Conservation (phyloP, 2,797 vertebrate genomes). For the Trachurus trachurus region DNA sequence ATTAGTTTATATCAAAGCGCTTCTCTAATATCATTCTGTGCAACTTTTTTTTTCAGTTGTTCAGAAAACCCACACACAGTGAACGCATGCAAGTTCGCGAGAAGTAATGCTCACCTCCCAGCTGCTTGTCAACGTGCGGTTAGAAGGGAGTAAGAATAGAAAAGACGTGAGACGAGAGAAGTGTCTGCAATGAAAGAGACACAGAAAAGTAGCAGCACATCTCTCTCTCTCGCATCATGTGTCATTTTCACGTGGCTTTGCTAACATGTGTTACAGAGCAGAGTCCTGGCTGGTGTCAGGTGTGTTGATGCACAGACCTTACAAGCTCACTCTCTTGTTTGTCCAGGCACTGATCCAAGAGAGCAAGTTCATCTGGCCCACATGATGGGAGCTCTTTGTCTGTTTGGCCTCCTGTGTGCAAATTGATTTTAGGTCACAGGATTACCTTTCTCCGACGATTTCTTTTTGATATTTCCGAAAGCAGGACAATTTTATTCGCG, state of each 20-base stretch:
- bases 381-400: conserved; percentile 73
- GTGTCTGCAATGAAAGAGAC: not conserved
- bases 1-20: not conserved
- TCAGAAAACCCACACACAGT: not conserved
- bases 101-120: not conserved
- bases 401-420: conserved; percentile 62
- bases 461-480: conserved; percentile 33
- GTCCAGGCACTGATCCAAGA: conserved; percentile 79
- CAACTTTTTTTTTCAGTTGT: not conserved
- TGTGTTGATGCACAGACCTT: conserved; percentile 74
- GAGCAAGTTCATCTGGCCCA: conserved; percentile 74
- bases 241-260: conserved; percentile 31
- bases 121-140: conserved; percentile 8
- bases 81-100: not conserved
- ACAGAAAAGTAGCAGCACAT: conserved; percentile 23
- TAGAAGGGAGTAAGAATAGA: not conserved
- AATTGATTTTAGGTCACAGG: conserved; percentile 42
- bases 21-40: not conserved
- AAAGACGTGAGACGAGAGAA: not conserved
- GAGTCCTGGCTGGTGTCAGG: conserved; percentile 64
- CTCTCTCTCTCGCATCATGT: conserved; percentile 31
- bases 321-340: conserved; percentile 71
- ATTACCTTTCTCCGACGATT: conserved; percentile 18
- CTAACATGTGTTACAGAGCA: conserved; percentile 61
- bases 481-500: conserved; percentile 5